A percentile compares a stretch with the other conserved stretches of the same genome.
Conservation (phyloP, 2,797 vertebrate genomes). For the Ctenopoma multispine region DNA sequence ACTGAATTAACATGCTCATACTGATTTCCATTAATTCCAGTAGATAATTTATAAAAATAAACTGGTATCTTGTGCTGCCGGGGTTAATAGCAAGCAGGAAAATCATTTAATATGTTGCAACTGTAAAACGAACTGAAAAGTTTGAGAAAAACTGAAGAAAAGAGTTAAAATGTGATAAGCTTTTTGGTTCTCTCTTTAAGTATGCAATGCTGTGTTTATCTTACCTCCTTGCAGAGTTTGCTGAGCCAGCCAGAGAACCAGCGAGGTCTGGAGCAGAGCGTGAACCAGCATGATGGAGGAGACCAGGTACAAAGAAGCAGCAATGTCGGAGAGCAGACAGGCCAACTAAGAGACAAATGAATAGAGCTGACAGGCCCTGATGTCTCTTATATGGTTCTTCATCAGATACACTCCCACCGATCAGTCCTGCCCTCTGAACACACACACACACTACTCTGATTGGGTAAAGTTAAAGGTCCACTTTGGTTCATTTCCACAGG, state of each 20-base stretch:
- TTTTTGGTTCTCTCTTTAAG: not conserved
- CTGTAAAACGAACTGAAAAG: not conserved
- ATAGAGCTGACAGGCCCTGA: conserved; percentile 13
- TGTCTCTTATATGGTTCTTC: conserved; percentile 74
- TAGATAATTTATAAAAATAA: not conserved
- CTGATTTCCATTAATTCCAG: not conserved
- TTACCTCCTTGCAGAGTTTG: conserved; percentile 85
- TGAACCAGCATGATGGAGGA: conserved; percentile 79
- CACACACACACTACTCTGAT: conserved; percentile 38
- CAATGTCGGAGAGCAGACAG: conserved; percentile 31
- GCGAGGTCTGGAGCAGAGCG: conserved; percentile 79
- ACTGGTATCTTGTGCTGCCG: too few species aligned
- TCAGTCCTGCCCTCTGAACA: conserved; percentile 67
- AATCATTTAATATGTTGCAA: not conserved
- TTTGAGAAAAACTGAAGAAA: not conserved
- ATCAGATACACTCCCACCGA: conserved; percentile 62
- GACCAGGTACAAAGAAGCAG: conserved; percentile 17
- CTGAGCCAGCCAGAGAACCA: conserved; percentile 83
- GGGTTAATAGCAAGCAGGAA: not conserved
- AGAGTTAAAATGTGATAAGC: not conserved
- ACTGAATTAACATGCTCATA: accelerated
- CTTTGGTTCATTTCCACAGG: conserved; percentile 34
- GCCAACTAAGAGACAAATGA: conserved; percentile 26
- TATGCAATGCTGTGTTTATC: conserved; percentile 32
- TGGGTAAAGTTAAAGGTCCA: conserved; percentile 23